These are phyloP conservation scores for Stylophora pistillata DNA, from an alignment of 64 coral and sea anemone genomes.

Conservation along the genomic window DNA sequence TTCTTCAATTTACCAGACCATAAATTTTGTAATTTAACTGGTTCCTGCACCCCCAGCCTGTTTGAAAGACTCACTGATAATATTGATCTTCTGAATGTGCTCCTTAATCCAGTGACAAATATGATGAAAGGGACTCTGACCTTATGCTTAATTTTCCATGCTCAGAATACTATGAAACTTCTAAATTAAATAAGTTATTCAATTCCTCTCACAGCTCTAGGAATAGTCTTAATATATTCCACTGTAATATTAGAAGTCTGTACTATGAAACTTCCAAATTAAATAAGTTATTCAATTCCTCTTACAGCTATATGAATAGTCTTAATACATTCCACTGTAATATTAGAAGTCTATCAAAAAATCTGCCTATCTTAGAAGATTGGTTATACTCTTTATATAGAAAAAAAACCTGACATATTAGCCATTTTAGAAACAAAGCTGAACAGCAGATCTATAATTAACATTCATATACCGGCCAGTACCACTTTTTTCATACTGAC, in stretches of 20 bases:
- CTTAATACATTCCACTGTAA: constrained; percentile 15
- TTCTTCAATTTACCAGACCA: constrained; percentile 18
- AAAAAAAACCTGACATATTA: no score
- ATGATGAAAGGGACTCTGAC: constrained; percentile 18
- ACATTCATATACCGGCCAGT: constrained; percentile 1
- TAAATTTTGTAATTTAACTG: no score
- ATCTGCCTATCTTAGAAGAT: no score
- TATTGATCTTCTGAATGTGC: constrained; percentile 25
- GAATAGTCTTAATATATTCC: constrained; percentile 9
- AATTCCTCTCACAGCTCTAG: neutral
- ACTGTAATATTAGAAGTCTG: no score
- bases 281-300: constrained; percentile 10
- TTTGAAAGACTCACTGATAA: neutral
- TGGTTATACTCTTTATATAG: no score
- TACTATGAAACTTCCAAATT: constrained; percentile 2
- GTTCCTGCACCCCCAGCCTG: no score
- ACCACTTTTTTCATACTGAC: no score
- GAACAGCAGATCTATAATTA: constrained; percentile 35
- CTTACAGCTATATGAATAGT: neutral
- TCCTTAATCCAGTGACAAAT: constrained; percentile 1
- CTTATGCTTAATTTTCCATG: constrained; percentile 10
- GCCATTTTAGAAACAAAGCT: neutral
- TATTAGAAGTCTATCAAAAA: constrained; percentile 22
- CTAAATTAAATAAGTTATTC: constrained; percentile 14
- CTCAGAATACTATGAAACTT: constrained; percentile 4